Evolutionary conservation across 2,113 vertebrate species (phyloP).

Genomic region (Plecturocebus donacophilus): DNA sequence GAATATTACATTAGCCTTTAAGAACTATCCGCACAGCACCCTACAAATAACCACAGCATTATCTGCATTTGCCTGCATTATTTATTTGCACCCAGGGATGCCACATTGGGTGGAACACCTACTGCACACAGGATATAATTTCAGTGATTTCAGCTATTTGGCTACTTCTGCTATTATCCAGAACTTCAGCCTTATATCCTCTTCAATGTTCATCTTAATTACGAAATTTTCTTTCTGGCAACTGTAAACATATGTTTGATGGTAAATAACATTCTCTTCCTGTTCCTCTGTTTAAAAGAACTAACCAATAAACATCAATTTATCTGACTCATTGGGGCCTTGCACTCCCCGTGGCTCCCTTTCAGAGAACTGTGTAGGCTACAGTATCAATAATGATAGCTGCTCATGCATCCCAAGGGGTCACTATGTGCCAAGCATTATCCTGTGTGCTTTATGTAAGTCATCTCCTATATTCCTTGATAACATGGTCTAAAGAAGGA

Average conservation of each 20-base stretch:
- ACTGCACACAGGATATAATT: background rate
- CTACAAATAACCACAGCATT: background rate
- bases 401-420: background rate
- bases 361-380: background rate
- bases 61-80: background rate
- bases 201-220: background rate
- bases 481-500: background rate
- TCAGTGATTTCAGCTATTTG: background rate
- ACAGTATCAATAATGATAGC: background rate
- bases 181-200: background rate
- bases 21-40: background rate
- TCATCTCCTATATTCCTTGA: background rate
- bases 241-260: background rate
- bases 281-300: background rate
- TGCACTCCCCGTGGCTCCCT: background rate
- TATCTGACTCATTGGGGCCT: background rate
- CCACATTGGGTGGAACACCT: background rate
- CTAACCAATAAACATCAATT: background rate
- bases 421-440: background rate
- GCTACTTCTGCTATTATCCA: background rate
- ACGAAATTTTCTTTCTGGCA: background rate
- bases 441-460: background rate
- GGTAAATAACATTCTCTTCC: background rate
- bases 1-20: background rate
- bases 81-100: background rate